Conservation (phyloP, 2,113 vertebrate species). For the Mustela lutreola region DNA sequence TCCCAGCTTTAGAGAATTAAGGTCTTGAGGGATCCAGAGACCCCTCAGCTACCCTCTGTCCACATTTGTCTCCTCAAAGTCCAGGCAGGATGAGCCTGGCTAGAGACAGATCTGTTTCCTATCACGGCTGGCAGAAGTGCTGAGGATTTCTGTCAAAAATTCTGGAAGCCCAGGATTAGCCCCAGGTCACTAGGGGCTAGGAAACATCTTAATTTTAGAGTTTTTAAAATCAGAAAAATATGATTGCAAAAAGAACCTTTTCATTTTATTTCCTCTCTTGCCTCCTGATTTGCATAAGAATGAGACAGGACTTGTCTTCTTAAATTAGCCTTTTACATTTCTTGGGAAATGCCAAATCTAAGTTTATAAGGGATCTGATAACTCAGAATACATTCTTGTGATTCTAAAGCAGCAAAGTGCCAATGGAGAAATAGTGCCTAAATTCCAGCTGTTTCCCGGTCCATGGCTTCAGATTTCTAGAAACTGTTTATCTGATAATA, state of each 20-base stretch:
- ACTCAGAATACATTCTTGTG: neutral
- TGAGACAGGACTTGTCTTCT: neutral
- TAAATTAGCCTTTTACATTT: neutral
- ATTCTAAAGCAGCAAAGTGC: neutral
- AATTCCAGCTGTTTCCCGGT: neutral
- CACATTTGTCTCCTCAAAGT: neutral
- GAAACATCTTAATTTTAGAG: constrained; percentile 15
- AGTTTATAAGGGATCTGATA: neutral
- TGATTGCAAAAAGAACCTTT: neutral
- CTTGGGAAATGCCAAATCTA: neutral
- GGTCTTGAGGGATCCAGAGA: neutral
- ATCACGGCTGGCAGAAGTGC: neutral
- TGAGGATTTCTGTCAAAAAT: neutral
- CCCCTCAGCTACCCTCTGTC: neutral
- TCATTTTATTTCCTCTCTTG: neutral
- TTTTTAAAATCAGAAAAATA: constrained; percentile 12
- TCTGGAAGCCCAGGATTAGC: neutral
- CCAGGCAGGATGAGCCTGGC: fast-evolving
- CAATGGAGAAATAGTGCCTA: neutral
- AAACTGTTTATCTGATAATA: neutral
- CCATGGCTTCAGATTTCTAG: neutral
- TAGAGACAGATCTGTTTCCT: neutral
- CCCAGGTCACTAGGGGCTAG: neutral
- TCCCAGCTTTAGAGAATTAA: neutral
- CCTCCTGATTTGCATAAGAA: neutral